Evolutionary conservation across 2,113 vertebrate genomes (phyloP), one percentile per base, ranked within the genome.

Genomic region (Trachemys scripta): DNA sequence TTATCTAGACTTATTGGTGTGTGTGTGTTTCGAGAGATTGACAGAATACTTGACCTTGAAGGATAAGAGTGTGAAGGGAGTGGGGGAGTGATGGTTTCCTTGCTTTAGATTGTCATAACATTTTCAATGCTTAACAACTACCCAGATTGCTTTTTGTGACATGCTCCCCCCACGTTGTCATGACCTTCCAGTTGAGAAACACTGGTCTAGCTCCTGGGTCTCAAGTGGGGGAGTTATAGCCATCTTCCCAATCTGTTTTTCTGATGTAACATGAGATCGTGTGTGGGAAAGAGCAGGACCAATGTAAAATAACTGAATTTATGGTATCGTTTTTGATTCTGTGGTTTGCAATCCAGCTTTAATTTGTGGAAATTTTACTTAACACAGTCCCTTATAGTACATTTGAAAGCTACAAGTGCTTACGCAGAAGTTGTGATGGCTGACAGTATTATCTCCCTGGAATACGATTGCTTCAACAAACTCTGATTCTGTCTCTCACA

Each of bases 391-490:
- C 16, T 45, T 59, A 24, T 4, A 25, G 13, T 24, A 78, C 10
- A 38, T n/a, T 35, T 85, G 85, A 51, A 92, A 91, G 69, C 4
- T 38, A 1, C 25, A 83, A 49, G 16, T 31, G 17, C 49, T 13
- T 88, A 1, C 51, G 35, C 2, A 88, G 59, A 27, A 19, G 25
- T 4, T 82, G 42, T 47, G 54, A 62, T 45, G 27, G 8, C 19
- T 82, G 42, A 90, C 17, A n/a, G 1, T 89, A n/a, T 38, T 62
- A 38, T 82, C 2, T 83, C 9, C 13, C 25, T 89, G 78, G 88
- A 93, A 90, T 89, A 51, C 8, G 65, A 2, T 24, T 90, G 1
- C 82, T 96, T 31, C 81, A 87, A 80, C 50, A 90, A 83, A 19
- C n/a, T 50, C 20, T 3, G 20, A 1, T 87, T 93, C 42, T 89